Base-by-base conservation (phyloP, 1,140 invertebrate genomes). In the Neodiprion lecontei region DNA sequence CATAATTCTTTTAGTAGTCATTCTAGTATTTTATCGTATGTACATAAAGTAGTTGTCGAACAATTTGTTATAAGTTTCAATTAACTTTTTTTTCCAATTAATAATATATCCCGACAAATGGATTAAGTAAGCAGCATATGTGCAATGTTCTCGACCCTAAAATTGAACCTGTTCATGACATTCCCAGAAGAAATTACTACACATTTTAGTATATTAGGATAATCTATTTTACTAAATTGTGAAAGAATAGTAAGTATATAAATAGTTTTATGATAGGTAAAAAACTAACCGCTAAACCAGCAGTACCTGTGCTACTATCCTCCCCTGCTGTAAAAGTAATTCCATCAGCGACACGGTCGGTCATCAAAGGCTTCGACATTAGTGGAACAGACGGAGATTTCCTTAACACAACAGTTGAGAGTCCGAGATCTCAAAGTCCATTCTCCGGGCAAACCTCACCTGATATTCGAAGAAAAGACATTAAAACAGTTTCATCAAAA, bases 311-410 rank as follows among this genome's bases (percentile, higher is more conserved):
- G 79, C 67, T 83, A 40, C 74, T 79, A 72, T 82, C 81, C 71
- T 72, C 83, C 14, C 78, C 85, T 61, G 76, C 80, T 8, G 80
- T 86, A 23, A 87, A 86, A 80, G 81, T 88, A 8, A 78, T 87
- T 3, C 84, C 87, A 67, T 81, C 83, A 21, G 79, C 81, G 11
- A 79, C 78, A 8, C 75, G 76, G 21, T 73, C 79, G 14, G 70
- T 85, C 11, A 75, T 84, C 21, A 85, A 86, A 67, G 85, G 85
- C 7, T 87, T 87, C 48, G 78, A 85, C 72, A 48, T 87, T 11
- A 81, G 79, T 21, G 81, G 76, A 65, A 71, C 77, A 3, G 85
- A 87, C 50, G 82, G 77, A 65, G 79, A 86, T 74, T 74, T 80
- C 1, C 61, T 85, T 11, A 83, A 78, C 73, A 79, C 83, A 3